Percentiles rank a stretch among this genome's conserved stretches.
These are phyloP conservation scores for Microtus obscurus DNA, from an alignment of 2,797 vertebrate genomes.

Conservation along the genomic window DNA sequence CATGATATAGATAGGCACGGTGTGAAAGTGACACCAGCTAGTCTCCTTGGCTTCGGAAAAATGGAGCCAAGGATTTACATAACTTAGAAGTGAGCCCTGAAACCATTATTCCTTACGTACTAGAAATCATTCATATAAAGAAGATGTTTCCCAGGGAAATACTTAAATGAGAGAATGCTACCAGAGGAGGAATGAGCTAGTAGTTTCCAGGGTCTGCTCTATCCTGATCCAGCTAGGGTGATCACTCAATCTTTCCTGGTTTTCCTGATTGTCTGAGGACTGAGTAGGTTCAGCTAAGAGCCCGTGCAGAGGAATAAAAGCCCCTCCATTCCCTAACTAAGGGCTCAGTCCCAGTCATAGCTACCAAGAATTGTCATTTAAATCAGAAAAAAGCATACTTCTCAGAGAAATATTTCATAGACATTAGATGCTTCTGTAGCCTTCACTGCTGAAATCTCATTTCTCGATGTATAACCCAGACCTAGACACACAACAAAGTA, in stretches of 20 bases:
- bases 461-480: background rate
- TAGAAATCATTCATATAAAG: background rate
- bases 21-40: background rate
- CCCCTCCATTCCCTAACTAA: background rate
- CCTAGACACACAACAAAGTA: background rate
- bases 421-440: background rate
- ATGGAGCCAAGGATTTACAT: background rate
- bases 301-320: accelerated
- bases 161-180: background rate
- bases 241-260: background rate
- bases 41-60: background rate
- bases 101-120: background rate
- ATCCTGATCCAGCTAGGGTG: no score
- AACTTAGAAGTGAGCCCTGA: background rate
- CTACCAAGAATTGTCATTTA: background rate
- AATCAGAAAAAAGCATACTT: background rate
- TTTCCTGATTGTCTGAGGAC: background rate
- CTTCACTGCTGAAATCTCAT: background rate
- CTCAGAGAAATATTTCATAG: background rate
- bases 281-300: background rate
- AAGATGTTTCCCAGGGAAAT: background rate
- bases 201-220: background rate
- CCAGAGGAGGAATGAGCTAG: background rate
- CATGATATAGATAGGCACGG: background rate
- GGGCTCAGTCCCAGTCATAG: background rate